Evolutionary conservation across 2,113 vertebrate genomes (phyloP).

Genomic region (Perca fluviatilis): DNA sequence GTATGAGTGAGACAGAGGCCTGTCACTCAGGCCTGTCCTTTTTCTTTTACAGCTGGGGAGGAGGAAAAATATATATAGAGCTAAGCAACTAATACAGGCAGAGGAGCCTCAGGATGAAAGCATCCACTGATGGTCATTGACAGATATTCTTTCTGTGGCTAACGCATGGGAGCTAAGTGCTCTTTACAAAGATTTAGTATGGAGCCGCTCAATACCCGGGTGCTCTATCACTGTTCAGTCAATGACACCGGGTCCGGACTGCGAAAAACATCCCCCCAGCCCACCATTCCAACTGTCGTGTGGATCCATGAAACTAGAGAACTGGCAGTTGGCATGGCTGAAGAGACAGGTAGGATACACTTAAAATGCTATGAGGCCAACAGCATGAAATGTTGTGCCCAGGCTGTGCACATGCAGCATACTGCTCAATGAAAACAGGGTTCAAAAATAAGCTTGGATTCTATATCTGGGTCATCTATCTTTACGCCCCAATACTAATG

Average conservation of each 20-base stretch:
- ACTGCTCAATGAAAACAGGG: constrained; percentile 42
- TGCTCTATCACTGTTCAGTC: constrained; percentile 82
- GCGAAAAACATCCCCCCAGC: constrained; percentile 68
- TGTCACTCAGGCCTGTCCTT: constrained; percentile 45
- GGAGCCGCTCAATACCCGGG: constrained; percentile 72
- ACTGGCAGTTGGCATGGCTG: constrained; percentile 30
- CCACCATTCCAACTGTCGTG: constrained; percentile 57
- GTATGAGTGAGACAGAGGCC: constrained; percentile 36
- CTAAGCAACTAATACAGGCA: constrained; percentile 68
- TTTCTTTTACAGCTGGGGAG: constrained; percentile 51
- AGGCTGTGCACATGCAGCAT: constrained; percentile 31
- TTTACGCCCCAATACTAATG: constrained; percentile 83
- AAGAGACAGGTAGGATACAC: constrained; percentile 42
- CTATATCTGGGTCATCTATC: constrained; percentile 86
- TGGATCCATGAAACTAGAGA: constrained; percentile 58
- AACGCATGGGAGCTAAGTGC: constrained; percentile 82
- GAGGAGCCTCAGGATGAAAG: constrained; percentile 80
- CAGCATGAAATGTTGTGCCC: constrained; percentile 24
- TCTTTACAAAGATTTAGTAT: constrained; percentile 85
- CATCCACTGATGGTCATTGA: constrained; percentile 82
- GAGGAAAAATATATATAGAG: constrained; percentile 68
- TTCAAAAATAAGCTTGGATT: constrained; percentile 78
- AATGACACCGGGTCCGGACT: constrained; percentile 80
- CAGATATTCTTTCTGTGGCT: constrained; percentile 81
- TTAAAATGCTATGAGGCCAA: constrained; percentile 37